These are phyloP conservation scores for Schizotus pectinicornis DNA, from an alignment of 2,888 invertebrate genomes.

Conservation along the genomic window DNA sequence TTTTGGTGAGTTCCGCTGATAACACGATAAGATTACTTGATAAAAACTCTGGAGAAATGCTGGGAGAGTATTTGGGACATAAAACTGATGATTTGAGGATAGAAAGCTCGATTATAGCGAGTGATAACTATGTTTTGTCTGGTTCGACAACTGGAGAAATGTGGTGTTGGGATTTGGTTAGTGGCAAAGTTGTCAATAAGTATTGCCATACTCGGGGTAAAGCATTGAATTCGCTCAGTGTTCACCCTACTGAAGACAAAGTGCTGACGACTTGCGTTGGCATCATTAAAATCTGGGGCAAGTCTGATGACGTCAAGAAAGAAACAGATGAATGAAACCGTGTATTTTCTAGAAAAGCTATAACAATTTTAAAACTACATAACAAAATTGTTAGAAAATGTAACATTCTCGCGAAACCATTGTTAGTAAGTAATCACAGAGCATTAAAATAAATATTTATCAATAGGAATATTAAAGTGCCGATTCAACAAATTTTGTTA, in stretches of 20 bases:
- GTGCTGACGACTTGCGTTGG: slow-evolving; percentile 78
- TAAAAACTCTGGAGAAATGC: slow-evolving; percentile 79
- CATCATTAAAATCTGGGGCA: slow-evolving; percentile 74
- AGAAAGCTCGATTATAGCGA: slow-evolving; percentile 84
- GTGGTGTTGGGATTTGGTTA: slow-evolving; percentile 90
- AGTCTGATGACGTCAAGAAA: slow-evolving; percentile 39
- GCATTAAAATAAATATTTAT: background rate
- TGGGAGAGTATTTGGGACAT: slow-evolving; percentile 82
- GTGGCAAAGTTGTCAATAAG: slow-evolving; percentile 66
- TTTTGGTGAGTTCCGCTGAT: slow-evolving; percentile 85
- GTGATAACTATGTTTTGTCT: slow-evolving; percentile 85
- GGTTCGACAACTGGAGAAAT: slow-evolving; percentile 89
- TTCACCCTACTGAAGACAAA: slow-evolving; percentile 78
- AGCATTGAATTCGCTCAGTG: slow-evolving; percentile 78
- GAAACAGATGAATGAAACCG: slow-evolving; percentile 13
- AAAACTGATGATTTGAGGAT: slow-evolving; percentile 81
- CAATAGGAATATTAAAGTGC: background rate
- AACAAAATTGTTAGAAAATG: slow-evolving; percentile 13
- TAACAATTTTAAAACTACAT: slow-evolving; percentile 1
- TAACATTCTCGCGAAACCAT: slow-evolving; percentile 23
- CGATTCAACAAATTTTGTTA: background rate
- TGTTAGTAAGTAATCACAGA: slow-evolving; percentile 37
- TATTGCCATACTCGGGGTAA: slow-evolving; percentile 62
- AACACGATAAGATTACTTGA: slow-evolving; percentile 85
- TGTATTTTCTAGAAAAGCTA: slow-evolving; percentile 18